A percentile compares a stretch with the other conserved stretches of the same genome.
Evolutionary conservation across 2,888 invertebrate genomes (phyloP).

Genomic region (Acanthosepion lycidas): DNA sequence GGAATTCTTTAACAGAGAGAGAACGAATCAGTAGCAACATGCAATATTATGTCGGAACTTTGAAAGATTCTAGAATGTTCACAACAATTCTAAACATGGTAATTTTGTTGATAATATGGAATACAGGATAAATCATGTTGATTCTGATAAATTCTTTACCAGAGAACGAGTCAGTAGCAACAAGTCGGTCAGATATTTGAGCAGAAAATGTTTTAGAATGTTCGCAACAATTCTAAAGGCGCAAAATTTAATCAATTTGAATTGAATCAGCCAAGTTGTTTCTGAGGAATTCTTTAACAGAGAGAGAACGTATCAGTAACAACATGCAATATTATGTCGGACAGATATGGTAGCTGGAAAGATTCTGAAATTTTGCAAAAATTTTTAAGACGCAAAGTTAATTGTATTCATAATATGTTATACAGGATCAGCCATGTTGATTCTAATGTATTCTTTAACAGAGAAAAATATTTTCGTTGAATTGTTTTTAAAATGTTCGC

Average conservation of each 20-base stretch:
- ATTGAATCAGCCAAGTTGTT: neutral
- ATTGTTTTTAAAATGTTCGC: neutral
- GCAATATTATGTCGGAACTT: no score
- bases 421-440: no score
- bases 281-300: neutral
- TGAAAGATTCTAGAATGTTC: no score
- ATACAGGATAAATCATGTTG: neutral
- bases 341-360: no score
- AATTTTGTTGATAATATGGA: neutral
- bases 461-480: no score
- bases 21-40: no score
- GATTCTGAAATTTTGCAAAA: neutral
- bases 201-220: neutral
- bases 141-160: neutral
- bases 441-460: no score
- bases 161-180: neutral
- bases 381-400: no score
- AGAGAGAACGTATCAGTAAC: neutral
- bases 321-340: neutral
- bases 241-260: neutral
- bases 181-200: neutral
- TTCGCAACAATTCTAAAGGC: neutral
- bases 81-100: no score
- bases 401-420: no score
- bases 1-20: no score